A percentile compares a stretch with the other conserved stretches of the same genome.
phyloP scores from a whole-genome alignment of 2,113 vertebrate species.

The Sinocyclocheilus grahami region DNA sequence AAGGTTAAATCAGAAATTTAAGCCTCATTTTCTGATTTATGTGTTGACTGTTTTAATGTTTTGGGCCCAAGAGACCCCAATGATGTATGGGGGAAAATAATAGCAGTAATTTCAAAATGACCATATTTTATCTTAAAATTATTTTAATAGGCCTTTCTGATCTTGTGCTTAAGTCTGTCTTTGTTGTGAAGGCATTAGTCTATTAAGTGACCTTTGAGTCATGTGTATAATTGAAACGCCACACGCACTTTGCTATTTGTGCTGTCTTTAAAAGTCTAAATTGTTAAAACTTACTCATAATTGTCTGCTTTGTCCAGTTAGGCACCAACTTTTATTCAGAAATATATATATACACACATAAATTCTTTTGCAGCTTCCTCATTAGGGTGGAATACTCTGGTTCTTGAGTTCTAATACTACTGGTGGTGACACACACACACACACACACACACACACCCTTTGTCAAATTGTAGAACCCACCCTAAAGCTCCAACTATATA shows the following conservation, averaged over 20 bases:
- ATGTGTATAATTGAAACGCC: conserved; percentile 47
- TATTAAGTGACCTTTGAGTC: conserved; percentile 17
- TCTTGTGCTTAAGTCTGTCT: conserved; percentile 25
- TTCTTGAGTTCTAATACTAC: conserved; percentile 64
- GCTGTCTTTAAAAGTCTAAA: not conserved
- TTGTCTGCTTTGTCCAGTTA: not conserved
- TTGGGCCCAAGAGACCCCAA: not conserved
- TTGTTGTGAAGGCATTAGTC: conserved; percentile 45
- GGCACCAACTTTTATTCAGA: not conserved
- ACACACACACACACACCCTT: conserved; percentile 51
- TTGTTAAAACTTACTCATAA: conserved; percentile 41
- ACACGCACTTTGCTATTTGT: conserved; percentile 9
- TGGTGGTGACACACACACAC: conserved; percentile 52
- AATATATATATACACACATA: conserved; percentile 34
- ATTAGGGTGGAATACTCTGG: conserved; percentile 62
- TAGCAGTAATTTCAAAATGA: not conserved
- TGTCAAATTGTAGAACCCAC: conserved; percentile 59
- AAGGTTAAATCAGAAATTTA: not conserved
- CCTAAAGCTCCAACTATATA: conserved; percentile 72
- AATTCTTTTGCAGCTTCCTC: conserved; percentile 69
- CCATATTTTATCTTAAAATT: not conserved
- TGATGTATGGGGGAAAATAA: not conserved
- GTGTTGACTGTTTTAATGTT: not conserved
- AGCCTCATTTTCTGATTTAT: not conserved
- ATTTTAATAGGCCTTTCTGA: not conserved